phyloP scores from a whole-genome alignment of 1,140 invertebrate genomes.

The Helicoverpa armigera region DNA sequence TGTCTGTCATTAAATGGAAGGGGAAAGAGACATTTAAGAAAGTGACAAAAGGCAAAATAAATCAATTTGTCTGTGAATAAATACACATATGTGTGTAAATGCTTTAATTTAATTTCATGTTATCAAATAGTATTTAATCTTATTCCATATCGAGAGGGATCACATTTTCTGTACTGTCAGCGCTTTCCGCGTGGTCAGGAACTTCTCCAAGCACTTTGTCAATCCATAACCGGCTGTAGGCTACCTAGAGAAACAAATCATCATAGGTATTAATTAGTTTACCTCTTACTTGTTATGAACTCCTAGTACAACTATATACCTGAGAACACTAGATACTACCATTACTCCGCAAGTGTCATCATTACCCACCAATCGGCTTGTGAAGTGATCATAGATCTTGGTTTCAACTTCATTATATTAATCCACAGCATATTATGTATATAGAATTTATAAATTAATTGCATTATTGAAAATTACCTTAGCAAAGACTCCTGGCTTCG shows the following conservation, averaged over 20 bases:
- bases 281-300: slow-evolving; percentile 10
- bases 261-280: slow-evolving; percentile 1
- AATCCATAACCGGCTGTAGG: slow-evolving; percentile 74
- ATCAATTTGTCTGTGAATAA: neutral
- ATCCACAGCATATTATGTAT: too few relatives aligned
- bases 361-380: neutral
- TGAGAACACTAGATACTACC: slow-evolving; percentile 17
- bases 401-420: too few relatives aligned
- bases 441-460: neutral
- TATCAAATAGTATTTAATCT: slow-evolving; percentile 18
- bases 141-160: slow-evolving; percentile 64
- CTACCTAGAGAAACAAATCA: slow-evolving; percentile 66
- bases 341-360: neutral
- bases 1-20: too few relatives aligned
- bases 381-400: too few relatives aligned
- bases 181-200: slow-evolving; percentile 64
- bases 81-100: neutral
- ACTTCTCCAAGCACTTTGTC: slow-evolving; percentile 64
- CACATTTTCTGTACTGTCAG: slow-evolving; percentile 73
- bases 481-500: slow-evolving; percentile 78
- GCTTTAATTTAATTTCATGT: neutral
- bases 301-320: slow-evolving; percentile 32
- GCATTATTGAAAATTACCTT: slow-evolving; percentile 63
- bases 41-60: too few relatives aligned
- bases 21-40: too few relatives aligned